Conservation (phyloP, 2,888 invertebrate genomes). For the Cephus runcator region DNA sequence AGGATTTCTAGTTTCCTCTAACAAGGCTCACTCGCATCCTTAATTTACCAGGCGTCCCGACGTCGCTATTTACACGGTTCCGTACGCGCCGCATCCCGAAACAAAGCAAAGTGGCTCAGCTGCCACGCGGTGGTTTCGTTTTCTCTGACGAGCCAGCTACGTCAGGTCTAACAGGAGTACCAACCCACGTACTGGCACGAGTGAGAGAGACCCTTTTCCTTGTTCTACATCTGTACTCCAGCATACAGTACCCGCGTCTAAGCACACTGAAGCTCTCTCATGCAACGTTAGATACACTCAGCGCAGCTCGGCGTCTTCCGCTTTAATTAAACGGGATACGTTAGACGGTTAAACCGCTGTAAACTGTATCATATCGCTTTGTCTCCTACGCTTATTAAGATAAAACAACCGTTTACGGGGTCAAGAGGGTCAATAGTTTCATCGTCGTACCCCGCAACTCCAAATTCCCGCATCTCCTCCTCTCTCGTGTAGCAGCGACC, state of each 20-base stretch:
- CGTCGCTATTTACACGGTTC: neutral
- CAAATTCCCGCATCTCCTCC: neutral
- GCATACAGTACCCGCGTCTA: neutral
- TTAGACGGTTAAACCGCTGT: constrained; percentile 39
- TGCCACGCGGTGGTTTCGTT: neutral
- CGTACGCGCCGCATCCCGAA: neutral
- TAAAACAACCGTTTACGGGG: constrained; percentile 47
- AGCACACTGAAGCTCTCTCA: constrained; percentile 7
- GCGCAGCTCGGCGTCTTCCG: constrained; percentile 10
- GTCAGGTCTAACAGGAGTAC: neutral
- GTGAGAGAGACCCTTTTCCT: neutral
- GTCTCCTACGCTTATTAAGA: constrained; percentile 40
- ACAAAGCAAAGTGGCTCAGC: neutral
- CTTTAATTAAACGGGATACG: constrained; percentile 46
- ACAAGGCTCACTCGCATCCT: neutral
- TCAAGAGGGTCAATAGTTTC: constrained; percentile 35
- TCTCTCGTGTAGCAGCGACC: neutral
- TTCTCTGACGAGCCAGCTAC: neutral
- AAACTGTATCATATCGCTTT: constrained; percentile 33
- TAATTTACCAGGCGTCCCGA: neutral
- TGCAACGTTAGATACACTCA: neutral
- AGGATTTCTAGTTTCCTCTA: neutral
- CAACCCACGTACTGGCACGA: neutral
- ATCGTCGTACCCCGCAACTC: constrained; percentile 8
- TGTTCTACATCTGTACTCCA: neutral